phyloP scores from a whole-genome alignment of 2,113 vertebrate genomes.

The Anseranas semipalmata region DNA sequence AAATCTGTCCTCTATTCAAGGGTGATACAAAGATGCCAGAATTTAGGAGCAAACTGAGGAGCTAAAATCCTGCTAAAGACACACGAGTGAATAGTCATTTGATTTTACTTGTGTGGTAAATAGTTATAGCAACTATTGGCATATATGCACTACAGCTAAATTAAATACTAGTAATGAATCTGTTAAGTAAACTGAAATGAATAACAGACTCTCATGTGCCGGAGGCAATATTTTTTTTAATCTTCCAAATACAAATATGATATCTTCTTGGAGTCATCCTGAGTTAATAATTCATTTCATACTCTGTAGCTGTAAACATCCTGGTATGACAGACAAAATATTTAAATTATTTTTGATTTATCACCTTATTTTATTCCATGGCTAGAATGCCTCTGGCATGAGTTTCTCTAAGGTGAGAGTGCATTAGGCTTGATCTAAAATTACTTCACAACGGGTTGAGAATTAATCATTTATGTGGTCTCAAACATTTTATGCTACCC shows the following conservation, averaged over 20 bases:
- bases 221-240: background rate
- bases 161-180: background rate
- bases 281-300: slow-evolving; percentile 44
- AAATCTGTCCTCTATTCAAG: background rate
- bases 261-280: slow-evolving; percentile 23
- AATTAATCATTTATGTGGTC: background rate
- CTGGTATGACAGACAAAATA: slow-evolving; percentile 18
- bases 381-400: background rate
- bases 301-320: slow-evolving; percentile 27
- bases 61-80: background rate
- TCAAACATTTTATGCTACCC: background rate
- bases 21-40: background rate
- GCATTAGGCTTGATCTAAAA: background rate
- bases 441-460: background rate
- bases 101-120: background rate
- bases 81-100: background rate
- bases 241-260: slow-evolving; percentile 21
- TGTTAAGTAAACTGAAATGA: slow-evolving; percentile 7
- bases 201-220: background rate
- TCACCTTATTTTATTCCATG: background rate
- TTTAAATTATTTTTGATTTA: slow-evolving; percentile 34
- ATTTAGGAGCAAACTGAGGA: background rate
- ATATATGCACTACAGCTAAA: background rate
- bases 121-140: background rate
- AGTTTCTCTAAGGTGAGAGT: background rate